phyloP scores from a whole-genome alignment of 64 coral and sea anemone species.

The Stichodactyla helianthus region DNA sequence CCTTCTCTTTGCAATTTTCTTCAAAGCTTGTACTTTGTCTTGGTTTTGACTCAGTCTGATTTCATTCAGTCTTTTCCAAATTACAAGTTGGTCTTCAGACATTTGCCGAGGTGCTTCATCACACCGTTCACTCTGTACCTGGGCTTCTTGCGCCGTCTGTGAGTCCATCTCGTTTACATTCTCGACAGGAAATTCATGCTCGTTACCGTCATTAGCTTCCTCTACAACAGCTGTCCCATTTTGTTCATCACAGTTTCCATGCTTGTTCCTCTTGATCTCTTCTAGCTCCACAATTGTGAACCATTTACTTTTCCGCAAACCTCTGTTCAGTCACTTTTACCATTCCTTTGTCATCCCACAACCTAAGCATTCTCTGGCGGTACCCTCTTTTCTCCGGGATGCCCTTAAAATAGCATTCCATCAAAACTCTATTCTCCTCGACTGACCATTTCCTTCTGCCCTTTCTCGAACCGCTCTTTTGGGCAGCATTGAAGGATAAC shows the following conservation, averaged over 20 bases:
- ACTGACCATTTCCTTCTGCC: no score
- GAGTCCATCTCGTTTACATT: constrained; percentile 20
- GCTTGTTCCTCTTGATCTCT: constrained; percentile 32
- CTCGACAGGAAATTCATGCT: constrained; percentile 11
- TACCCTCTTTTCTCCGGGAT: constrained; percentile 4
- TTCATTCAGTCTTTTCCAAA: constrained; percentile 39
- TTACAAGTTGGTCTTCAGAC: constrained; percentile 34
- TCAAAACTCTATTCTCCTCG: no score
- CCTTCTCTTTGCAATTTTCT: no score
- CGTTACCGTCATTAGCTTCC: constrained; percentile 7
- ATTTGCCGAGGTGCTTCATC: constrained; percentile 23
- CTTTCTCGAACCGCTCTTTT: no score
- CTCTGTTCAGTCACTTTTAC: constrained; percentile 32
- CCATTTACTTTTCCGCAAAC: constrained; percentile 20
- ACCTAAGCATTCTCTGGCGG: constrained; percentile 23
- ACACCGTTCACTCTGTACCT: constrained; percentile 10
- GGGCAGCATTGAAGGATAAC: no score
- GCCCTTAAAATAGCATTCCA: no score
- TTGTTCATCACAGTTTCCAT: constrained; percentile 17
- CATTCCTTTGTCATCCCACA: constrained; percentile 23
- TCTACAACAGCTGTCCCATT: constrained; percentile 17
- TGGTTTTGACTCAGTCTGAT: neutral
- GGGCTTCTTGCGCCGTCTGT: constrained; percentile 17
- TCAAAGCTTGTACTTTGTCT: no score
- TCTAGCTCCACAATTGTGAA: constrained; percentile 14